Conservation (phyloP, 2,113 vertebrate species). For the Brachirus orientalis region DNA sequence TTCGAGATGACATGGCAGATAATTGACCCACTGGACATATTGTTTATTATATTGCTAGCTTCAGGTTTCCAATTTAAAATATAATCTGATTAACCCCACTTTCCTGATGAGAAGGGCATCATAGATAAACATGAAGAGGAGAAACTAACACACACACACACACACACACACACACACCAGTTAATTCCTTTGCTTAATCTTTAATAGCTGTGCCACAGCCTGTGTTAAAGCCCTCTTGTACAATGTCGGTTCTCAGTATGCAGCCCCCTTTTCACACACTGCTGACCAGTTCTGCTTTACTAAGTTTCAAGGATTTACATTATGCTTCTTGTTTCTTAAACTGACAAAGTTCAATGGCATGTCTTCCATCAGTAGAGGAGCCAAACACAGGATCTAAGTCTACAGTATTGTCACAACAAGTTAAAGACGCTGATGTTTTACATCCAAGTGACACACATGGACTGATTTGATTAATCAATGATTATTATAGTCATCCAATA, state of each 20-base stretch:
- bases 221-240: conserved; percentile 9
- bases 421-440: no score
- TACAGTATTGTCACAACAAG: no score
- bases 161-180: no score
- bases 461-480: no score
- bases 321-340: neutral
- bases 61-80: conserved; percentile 69
- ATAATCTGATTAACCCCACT: conserved; percentile 70
- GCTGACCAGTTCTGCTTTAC: neutral
- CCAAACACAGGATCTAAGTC: neutral
- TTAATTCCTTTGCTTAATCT: conserved; percentile 62
- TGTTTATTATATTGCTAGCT: conserved; percentile 58
- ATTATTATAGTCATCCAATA: no score
- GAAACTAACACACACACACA: conserved; percentile 52
- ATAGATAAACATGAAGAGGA: conserved; percentile 55
- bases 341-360: neutral
- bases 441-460: no score
- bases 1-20: conserved; percentile 56
- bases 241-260: no score
- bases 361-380: neutral
- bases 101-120: conserved; percentile 63
- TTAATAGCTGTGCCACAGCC: conserved; percentile 23
- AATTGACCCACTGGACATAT: conserved; percentile 48
- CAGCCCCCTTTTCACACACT: conserved; percentile 18
- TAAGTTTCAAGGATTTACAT: neutral